Conservation (phyloP, 2,113 vertebrate genomes). For the Channa argus region DNA sequence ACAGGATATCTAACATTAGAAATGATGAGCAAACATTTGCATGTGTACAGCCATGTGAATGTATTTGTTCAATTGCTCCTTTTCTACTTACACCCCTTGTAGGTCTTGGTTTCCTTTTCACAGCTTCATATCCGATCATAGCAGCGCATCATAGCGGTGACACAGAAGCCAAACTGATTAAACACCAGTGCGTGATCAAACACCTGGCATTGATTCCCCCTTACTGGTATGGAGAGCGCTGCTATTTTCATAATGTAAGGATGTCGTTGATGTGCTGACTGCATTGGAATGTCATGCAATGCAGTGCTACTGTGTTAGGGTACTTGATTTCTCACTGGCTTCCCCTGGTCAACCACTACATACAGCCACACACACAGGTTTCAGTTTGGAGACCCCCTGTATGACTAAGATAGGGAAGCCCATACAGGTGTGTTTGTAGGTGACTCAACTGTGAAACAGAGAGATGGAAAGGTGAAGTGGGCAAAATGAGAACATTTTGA, state of each 20-base stretch:
- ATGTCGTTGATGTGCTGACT: neutral
- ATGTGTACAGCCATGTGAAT: neutral
- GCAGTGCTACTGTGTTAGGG: neutral
- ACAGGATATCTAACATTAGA: no score
- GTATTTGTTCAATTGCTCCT: no score
- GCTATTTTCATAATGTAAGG: slow-evolving; percentile 9
- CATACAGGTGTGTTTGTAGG: slow-evolving; percentile 66
- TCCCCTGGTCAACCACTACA: slow-evolving; percentile 74
- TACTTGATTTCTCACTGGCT: slow-evolving; percentile 55
- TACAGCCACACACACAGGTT: slow-evolving; percentile 43
- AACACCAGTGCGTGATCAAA: neutral
- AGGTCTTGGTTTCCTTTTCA: slow-evolving; percentile 21
- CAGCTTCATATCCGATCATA: slow-evolving; percentile 22
- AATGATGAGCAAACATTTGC: neutral
- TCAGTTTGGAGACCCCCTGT: slow-evolving; percentile 71
- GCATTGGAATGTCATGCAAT: slow-evolving; percentile 41
- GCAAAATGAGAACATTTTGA: slow-evolving; percentile 60
- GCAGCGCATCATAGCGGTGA: neutral
- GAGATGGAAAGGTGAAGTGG: slow-evolving; percentile 76
- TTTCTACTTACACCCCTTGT: slow-evolving; percentile 52
- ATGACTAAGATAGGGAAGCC: slow-evolving; percentile 83
- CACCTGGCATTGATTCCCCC: neutral
- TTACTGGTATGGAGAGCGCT: neutral
- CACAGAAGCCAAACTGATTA: neutral
- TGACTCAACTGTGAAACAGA: slow-evolving; percentile 69